Evolutionary conservation across 2,888 invertebrate species (phyloP).

Genomic region (Drosophila hamatofila): DNA sequence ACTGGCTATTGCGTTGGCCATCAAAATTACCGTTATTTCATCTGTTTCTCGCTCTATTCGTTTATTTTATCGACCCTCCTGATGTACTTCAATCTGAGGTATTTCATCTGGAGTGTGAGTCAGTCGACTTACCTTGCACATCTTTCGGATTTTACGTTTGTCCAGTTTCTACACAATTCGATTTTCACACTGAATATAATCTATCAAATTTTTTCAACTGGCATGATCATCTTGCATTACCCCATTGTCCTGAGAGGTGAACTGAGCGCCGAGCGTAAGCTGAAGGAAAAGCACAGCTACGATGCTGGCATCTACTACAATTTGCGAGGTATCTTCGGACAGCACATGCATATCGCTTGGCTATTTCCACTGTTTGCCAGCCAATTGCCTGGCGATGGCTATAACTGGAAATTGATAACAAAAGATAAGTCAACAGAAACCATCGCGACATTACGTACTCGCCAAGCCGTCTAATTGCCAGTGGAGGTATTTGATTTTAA

Average conservation of each 20-base stretch:
- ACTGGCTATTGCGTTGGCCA: conserved; percentile 11
- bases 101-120: background rate
- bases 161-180: background rate
- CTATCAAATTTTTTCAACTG: background rate
- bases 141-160: no score
- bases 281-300: background rate
- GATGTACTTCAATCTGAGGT: background rate
- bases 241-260: background rate
- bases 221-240: background rate
- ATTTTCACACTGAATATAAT: background rate
- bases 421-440: background rate
- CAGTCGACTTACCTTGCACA: no score
- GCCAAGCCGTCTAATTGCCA: no score
- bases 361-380: background rate
- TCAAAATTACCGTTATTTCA: conserved; percentile 11
- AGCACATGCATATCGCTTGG: conserved; percentile 13
- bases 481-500: background rate
- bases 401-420: background rate
- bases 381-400: conserved; percentile 5
- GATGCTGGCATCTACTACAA: conserved; percentile 4
- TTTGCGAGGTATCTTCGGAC: background rate
- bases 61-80: background rate
- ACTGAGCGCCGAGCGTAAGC: background rate
- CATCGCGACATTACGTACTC: background rate
- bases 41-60: background rate